Evolutionary conservation across 2,797 vertebrate species (phyloP).

Genomic region (Philypnodon macrostomus): DNA sequence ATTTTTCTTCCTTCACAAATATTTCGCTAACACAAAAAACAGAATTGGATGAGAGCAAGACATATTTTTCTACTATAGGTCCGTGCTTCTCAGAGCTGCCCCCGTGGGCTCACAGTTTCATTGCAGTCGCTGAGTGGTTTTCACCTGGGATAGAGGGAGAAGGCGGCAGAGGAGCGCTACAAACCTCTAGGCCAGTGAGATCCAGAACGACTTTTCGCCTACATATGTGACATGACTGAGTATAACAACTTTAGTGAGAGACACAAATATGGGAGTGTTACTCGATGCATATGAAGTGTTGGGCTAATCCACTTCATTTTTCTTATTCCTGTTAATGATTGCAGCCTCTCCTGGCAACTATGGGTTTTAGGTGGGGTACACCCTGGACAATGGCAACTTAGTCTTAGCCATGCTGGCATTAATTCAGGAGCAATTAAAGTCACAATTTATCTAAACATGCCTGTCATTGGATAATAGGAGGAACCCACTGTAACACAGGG

Average conservation of each 20-base stretch:
- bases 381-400: too few relatives aligned
- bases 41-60: neutral
- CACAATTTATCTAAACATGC: too few relatives aligned
- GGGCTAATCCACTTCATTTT: too few relatives aligned
- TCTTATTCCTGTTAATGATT: too few relatives aligned
- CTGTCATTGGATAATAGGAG: neutral
- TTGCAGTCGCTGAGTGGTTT: constrained; percentile 16
- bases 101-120: constrained; percentile 15
- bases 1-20: neutral
- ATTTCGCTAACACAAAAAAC: neutral
- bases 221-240: constrained; percentile 4
- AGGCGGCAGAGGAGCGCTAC: constrained; percentile 23
- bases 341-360: too few relatives aligned
- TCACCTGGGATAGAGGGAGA: constrained; percentile 44
- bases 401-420: too few relatives aligned
- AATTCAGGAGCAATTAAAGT: too few relatives aligned
- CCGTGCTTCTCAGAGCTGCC: neutral
- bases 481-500: constrained; percentile 9
- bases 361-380: too few relatives aligned
- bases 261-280: too few relatives aligned
- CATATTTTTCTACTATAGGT: neutral
- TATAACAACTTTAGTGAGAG: neutral
- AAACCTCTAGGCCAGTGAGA: constrained; percentile 2
- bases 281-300: neutral
- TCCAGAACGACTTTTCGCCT: constrained; percentile 3